Conservation (phyloP, 2,113 vertebrate genomes). For the Scartelaos histophorus region DNA sequence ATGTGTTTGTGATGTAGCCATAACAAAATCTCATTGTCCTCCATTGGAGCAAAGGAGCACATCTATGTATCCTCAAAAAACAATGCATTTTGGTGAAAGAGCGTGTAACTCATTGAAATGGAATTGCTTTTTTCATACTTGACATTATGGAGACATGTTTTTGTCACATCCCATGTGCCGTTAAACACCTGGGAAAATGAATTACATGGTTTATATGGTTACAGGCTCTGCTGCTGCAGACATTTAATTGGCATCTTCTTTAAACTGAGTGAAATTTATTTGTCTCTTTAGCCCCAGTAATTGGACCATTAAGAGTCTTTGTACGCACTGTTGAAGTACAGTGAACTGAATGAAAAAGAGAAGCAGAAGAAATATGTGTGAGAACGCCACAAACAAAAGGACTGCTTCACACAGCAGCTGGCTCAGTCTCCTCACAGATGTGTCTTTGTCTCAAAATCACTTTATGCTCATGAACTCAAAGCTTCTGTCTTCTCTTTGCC, state of each 20-base stretch:
- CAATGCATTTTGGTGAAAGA: background rate
- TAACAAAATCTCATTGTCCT: background rate
- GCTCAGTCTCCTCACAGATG: slow-evolving; percentile 19
- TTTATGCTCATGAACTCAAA: slow-evolving; percentile 35
- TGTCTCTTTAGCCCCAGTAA: slow-evolving; percentile 59
- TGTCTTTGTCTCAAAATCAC: slow-evolving; percentile 23
- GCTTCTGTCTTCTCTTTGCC: slow-evolving; percentile 33
- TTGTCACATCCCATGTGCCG: slow-evolving; percentile 3
- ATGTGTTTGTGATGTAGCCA: background rate
- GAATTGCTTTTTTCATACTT: background rate
- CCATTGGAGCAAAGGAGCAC: background rate
- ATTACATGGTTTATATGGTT: slow-evolving; percentile 37
- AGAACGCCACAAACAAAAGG: slow-evolving; percentile 22
- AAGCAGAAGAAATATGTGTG: slow-evolving; percentile 32
- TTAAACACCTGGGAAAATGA: slow-evolving; percentile 49
- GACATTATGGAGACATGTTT: background rate
- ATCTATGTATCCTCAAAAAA: background rate
- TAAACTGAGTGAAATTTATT: slow-evolving; percentile 67
- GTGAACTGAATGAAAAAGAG: slow-evolving; percentile 40
- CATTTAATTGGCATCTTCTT: slow-evolving; percentile 67
- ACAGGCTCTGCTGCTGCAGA: slow-evolving; percentile 53
- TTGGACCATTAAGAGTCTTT: slow-evolving; percentile 63
- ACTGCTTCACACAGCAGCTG: slow-evolving; percentile 29
- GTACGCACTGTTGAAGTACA: slow-evolving; percentile 46
- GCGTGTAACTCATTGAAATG: background rate